Conservation (phyloP, 2,113 vertebrate species). For the Procavia capensis region DNA sequence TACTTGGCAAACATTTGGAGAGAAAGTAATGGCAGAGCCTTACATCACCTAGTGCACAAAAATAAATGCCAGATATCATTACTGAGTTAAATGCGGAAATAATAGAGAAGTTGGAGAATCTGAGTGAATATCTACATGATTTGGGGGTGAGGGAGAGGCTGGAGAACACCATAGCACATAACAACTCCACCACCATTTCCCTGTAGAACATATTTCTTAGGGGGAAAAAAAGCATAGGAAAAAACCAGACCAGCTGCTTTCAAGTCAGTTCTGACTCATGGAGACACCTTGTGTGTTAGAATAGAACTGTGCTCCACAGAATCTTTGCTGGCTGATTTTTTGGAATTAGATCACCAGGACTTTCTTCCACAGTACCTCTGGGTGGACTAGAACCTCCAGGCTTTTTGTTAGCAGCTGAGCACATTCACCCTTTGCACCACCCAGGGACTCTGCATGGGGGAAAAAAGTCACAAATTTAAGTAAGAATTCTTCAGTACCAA, state of each 20-base stretch:
- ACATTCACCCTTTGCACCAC: not conserved
- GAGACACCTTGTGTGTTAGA: not conserved
- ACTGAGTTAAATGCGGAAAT: not conserved
- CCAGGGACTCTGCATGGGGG: not conserved
- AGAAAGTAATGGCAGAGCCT: not conserved
- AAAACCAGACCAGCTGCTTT: not conserved
- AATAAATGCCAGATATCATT: not conserved
- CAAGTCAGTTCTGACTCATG: not conserved
- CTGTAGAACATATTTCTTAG: not conserved
- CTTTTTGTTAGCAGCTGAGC: not conserved
- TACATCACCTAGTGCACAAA: not conserved
- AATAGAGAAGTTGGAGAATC: not conserved
- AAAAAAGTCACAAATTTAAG: not conserved
- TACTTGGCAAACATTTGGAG: not conserved
- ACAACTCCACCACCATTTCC: no score
- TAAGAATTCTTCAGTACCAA: not conserved
- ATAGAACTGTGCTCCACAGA: not conserved
- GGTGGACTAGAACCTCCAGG: not conserved
- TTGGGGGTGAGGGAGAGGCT: not conserved
- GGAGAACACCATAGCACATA: no score
- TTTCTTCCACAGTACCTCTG: not conserved
- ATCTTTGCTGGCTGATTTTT: not conserved
- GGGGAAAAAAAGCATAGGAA: not conserved
- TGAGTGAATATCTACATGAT: not conserved
- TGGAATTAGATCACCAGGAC: not conserved